phyloP scores from a whole-genome alignment of 2,888 invertebrate species.

The Microplitis deprimator region DNA sequence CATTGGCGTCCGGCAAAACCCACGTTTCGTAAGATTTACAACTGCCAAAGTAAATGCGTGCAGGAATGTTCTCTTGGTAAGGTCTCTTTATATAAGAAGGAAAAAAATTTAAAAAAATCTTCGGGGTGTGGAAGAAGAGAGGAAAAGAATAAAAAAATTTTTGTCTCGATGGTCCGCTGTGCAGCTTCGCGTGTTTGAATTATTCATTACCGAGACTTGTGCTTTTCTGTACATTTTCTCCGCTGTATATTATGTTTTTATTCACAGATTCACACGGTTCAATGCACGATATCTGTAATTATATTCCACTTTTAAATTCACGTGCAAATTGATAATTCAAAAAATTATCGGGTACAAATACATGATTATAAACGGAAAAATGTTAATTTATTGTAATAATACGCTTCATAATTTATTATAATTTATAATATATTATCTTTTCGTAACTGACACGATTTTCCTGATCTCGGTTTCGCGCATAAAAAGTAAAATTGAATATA shows the following conservation, averaged over 20 bases:
- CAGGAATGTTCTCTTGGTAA: conserved; percentile 62
- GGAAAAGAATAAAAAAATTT: conserved; percentile 43
- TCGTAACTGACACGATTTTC: too few relatives aligned
- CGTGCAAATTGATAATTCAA: conserved; percentile 1
- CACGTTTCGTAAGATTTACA: conserved; percentile 63
- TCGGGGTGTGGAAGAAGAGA: conserved; percentile 31
- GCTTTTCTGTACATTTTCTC: conserved; percentile 29
- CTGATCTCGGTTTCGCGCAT: too few relatives aligned
- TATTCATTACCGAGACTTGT: conserved; percentile 60
- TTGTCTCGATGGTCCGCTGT: conserved; percentile 52
- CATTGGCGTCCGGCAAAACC: conserved; percentile 64
- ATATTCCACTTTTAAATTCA: conserved; percentile 21
- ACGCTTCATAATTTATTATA: too few relatives aligned
- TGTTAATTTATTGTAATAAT: background rate
- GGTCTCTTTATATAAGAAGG: conserved; percentile 20
- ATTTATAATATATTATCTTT: too few relatives aligned
- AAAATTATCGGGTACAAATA: conserved; percentile 1
- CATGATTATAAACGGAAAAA: too few relatives aligned
- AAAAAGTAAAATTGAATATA: too few relatives aligned
- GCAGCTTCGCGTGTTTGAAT: conserved; percentile 62
- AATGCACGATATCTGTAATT: conserved; percentile 20
- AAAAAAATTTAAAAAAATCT: background rate
- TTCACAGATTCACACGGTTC: conserved; percentile 23
- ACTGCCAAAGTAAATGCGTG: conserved; percentile 64
- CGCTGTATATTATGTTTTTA: conserved; percentile 9